Evolutionary conservation across 2,797 vertebrate genomes (phyloP), one percentile per base, ranked within the genome.

Genomic region (Ibycter americanus): DNA sequence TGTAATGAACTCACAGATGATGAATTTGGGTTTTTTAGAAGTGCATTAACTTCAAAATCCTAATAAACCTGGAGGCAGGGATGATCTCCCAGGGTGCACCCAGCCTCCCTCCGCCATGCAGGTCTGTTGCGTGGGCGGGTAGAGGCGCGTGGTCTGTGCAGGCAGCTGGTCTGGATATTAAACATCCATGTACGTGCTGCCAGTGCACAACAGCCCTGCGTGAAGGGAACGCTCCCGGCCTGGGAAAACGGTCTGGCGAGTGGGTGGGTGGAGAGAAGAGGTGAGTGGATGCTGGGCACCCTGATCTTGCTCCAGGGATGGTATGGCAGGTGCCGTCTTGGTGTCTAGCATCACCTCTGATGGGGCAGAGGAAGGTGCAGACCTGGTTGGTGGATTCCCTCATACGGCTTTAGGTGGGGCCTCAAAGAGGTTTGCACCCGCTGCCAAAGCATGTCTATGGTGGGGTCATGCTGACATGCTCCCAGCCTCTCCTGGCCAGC

Each of bases 321-420:
- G 38, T 7, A 2, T 16, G 4, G 4, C 46, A 18, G 32, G 40
- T 1, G 6, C 34, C 22, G 18, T 11, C 71, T 31, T 21, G 31
- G 23, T 10, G 23, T 22, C 6, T 27, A 20, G 31, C 4, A 3
- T 15, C 1, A 1, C 36, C 31, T 46, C 31, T 5, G 15, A 3
- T 27, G 55, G 70, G 42, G 59, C 70, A 56, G 63, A 32, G 40
- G 65, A 38, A 29, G 32, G 22, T 19, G 52, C 36, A 32, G 40
- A 68, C 47, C 27, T 31, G 40, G 22, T 17, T n/a, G 3, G 27
- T 6, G 61, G 3, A 20, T 54, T 20, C 31, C 31, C 5, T 55
- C 54, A 9, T 58, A 6, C 14, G 40, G 61, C 12, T 68, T 54
- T 18, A 7, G 14, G 14, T 47, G 34, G 34, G 62, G 31, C 47